Conservation (phyloP, 2,113 vertebrate species). For the Ceratotherium simum region DNA sequence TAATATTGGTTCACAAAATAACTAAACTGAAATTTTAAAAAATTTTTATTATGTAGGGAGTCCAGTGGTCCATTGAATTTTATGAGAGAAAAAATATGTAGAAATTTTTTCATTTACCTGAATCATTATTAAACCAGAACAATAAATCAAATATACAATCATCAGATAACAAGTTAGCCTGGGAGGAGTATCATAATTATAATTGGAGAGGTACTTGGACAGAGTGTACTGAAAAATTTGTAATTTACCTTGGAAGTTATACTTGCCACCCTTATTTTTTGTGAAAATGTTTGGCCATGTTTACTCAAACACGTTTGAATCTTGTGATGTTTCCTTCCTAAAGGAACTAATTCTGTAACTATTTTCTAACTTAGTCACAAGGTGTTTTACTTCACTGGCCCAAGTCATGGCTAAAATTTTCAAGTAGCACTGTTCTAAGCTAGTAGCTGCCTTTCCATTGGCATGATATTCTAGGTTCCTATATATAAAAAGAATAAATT, state of each 20-base stretch:
- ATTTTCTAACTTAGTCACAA: neutral
- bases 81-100: neutral
- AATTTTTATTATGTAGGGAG: neutral
- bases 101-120: neutral
- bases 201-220: neutral
- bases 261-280: neutral
- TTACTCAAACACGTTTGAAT: neutral
- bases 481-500: neutral
- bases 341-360: neutral
- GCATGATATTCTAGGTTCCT: neutral
- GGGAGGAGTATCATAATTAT: neutral
- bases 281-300: neutral
- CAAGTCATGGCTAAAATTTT: neutral
- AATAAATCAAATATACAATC: neutral
- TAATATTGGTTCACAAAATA: neutral
- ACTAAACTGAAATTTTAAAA: neutral
- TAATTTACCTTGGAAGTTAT: neutral
- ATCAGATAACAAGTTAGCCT: neutral
- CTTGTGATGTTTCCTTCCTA: neutral
- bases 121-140: neutral
- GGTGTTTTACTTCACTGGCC: neutral
- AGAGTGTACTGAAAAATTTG: neutral
- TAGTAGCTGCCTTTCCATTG: neutral
- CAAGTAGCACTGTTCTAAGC: neutral
- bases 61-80: neutral